These are phyloP conservation scores for Acipenser ruthenus DNA, from an alignment of 2,797 vertebrate genomes.

Conservation along the genomic window DNA sequence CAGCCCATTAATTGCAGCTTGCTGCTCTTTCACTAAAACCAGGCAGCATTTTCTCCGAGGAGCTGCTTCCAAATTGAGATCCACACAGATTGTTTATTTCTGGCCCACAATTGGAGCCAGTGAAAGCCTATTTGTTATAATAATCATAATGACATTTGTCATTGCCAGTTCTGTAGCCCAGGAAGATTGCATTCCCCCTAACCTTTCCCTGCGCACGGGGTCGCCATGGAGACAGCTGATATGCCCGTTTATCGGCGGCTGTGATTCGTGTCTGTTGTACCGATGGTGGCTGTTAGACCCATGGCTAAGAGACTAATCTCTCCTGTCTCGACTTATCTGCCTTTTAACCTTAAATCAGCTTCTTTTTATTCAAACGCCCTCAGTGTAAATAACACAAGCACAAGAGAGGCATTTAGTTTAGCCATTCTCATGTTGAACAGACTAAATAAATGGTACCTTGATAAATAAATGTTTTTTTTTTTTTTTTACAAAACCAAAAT, in stretches of 20 bases:
- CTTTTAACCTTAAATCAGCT: conserved; percentile 1
- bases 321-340: conserved; percentile 1
- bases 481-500: no score
- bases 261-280: not conserved
- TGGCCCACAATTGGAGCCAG: not conserved
- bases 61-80: not conserved
- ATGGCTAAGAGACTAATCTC: not conserved
- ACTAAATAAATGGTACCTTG: no score
- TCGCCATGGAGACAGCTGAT: conserved; percentile 3
- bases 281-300: not conserved
- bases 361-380: conserved; percentile 6
- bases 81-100: not conserved
- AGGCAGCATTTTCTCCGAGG: no score
- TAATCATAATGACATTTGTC: conserved; percentile 1
- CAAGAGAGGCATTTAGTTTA: no score
- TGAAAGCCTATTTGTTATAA: not conserved
- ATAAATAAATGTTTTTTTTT: no score
- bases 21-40: no score
- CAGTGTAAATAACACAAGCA: conserved; percentile 20
- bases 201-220: not conserved
- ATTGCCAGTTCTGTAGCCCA: conserved; percentile 3
- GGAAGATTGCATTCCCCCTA: not conserved
- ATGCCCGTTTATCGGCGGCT: not conserved
- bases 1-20: not conserved
- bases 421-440: no score